Evolutionary conservation across 2,113 vertebrate genomes (phyloP).

Genomic region (Gallinago undulata): DNA sequence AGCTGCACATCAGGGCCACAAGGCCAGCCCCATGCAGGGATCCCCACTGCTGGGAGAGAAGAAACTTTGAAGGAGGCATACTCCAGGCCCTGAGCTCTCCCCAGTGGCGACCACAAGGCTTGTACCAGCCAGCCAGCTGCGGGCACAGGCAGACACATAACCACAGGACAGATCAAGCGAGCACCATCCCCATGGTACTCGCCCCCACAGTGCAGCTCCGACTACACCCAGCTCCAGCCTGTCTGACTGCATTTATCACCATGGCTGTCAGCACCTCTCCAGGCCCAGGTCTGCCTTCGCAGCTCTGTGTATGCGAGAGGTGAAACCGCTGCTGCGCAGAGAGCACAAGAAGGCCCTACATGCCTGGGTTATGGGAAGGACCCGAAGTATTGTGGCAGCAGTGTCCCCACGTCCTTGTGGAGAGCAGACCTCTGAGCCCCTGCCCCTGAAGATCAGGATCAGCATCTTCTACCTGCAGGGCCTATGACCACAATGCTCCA

Average conservation of each 20-base stretch:
- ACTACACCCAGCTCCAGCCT: constrained; percentile 43
- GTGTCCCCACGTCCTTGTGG: fast-evolving
- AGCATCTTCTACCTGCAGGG: neutral
- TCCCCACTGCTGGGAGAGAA: neutral
- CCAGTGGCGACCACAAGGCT: neutral
- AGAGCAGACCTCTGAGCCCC: fast-evolving
- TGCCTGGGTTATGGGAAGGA: neutral
- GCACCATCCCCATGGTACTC: neutral
- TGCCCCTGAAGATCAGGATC: neutral
- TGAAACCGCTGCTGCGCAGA: neutral
- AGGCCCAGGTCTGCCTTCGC: neutral
- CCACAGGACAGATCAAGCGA: neutral
- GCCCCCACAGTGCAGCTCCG: neutral
- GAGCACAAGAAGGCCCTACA: neutral
- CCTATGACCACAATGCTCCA: neutral
- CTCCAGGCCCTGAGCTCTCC: neutral
- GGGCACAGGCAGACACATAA: neutral
- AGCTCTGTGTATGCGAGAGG: neutral
- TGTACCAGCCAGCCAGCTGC: neutral
- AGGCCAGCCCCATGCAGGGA: neutral
- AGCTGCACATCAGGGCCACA: neutral
- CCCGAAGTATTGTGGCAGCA: neutral
- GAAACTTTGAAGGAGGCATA: neutral
- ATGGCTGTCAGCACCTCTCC: neutral
- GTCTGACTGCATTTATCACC: constrained; percentile 49